Evolutionary conservation across 1,140 invertebrate genomes (phyloP).

Genomic region (Manduca sexta): DNA sequence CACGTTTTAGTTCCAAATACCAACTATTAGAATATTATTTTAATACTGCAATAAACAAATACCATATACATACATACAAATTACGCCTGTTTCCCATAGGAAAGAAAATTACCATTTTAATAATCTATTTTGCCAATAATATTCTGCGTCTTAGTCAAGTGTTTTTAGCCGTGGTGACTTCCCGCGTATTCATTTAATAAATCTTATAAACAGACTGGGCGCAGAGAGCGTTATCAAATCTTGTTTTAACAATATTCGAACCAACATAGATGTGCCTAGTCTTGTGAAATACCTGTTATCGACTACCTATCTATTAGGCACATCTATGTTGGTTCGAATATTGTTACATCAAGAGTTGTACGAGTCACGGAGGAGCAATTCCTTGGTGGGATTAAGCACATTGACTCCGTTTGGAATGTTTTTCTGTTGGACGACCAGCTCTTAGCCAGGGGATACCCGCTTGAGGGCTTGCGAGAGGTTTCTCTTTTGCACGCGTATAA

Average conservation of each 20-base stretch:
- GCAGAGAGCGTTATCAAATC: conserved; percentile 6
- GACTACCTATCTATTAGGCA: background rate
- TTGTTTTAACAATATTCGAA: too few species aligned
- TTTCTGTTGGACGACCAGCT: conserved; percentile 1
- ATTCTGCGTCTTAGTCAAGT: conserved; percentile 1
- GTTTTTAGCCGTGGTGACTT: conserved; percentile 1
- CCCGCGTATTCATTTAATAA: conserved; percentile 3
- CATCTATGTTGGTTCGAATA: conserved; percentile 6
- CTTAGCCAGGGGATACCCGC: conserved; percentile 1
- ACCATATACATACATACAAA: background rate
- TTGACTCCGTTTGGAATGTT: conserved; percentile 5
- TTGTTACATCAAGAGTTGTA: conserved; percentile 3
- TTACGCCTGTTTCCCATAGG: too few species aligned
- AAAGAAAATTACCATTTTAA: background rate
- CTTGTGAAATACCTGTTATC: background rate
- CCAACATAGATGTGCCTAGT: too few species aligned
- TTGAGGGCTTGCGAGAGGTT: conserved; percentile 2
- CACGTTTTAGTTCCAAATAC: conserved; percentile 5
- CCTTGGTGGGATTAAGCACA: conserved; percentile 5
- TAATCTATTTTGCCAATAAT: conserved; percentile 6
- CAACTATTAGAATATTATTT: conserved; percentile 2
- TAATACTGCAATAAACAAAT: conserved; percentile 6
- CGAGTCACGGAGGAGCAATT: conserved; percentile 6
- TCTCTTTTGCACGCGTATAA: background rate
- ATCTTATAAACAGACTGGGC: background rate